These are phyloP conservation scores for Gallinago nigripennis DNA, from an alignment of 2,797 vertebrate genomes.

Conservation along the genomic window DNA sequence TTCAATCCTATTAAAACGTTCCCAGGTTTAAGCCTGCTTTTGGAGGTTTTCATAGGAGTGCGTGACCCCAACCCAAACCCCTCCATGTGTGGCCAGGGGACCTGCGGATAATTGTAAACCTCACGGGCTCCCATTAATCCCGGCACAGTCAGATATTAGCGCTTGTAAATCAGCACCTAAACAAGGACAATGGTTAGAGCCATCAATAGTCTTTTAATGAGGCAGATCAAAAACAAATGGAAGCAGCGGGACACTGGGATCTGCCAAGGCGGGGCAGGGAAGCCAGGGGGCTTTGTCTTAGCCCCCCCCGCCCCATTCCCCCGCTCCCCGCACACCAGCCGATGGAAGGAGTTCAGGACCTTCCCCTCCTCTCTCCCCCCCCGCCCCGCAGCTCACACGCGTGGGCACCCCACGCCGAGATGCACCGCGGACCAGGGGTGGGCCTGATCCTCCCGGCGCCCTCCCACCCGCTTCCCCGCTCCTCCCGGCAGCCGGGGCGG, in stretches of 20 bases:
- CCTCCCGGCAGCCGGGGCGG: neutral
- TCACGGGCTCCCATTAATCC: conserved; percentile 85
- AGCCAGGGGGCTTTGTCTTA: conserved; percentile 73
- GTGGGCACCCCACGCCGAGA: neutral
- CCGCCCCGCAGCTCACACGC: neutral
- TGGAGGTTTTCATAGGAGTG: conserved; percentile 83
- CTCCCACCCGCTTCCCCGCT: neutral
- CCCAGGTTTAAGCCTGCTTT: conserved; percentile 87
- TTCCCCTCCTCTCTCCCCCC: neutral
- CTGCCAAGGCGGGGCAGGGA: conserved; percentile 74
- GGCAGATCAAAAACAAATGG: conserved; percentile 89
- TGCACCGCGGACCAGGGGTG: no score
- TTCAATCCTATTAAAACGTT: conserved; percentile 88
- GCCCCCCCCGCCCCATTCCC: neutral
- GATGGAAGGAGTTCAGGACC: conserved; percentile 61
- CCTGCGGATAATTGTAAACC: conserved; percentile 85
- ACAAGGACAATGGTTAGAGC: conserved; percentile 87
- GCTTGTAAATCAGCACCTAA: conserved; percentile 88
- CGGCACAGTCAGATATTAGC: conserved; percentile 84
- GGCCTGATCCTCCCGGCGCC: no score
- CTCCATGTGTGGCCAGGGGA: conserved; percentile 86
- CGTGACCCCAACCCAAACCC: conserved; percentile 81
- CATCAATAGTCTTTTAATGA: conserved; percentile 89
- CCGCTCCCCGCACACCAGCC: conserved; percentile 38
- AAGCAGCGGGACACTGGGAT: conserved; percentile 81